phyloP scores from a whole-genome alignment of 2,888 invertebrate species.

The Catocala sponsa region DNA sequence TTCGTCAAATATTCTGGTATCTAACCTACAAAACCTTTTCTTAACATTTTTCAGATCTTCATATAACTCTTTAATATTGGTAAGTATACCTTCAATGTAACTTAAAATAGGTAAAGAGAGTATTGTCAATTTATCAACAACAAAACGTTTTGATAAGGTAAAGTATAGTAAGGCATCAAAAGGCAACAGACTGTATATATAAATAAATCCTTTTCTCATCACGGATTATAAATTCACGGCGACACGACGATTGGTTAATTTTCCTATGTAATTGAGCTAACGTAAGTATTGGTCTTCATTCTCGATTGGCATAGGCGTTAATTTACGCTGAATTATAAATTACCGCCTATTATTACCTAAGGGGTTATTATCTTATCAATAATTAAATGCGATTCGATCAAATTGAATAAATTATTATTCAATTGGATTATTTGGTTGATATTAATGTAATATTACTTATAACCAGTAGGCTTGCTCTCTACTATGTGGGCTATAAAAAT shows the following conservation, averaged over 20 bases:
- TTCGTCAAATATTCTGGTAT: too few relatives aligned
- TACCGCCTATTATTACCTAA: conserved; percentile 11
- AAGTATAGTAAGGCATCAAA: background rate
- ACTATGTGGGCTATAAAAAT: too few relatives aligned
- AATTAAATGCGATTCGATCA: conserved; percentile 7
- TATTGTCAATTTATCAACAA: too few relatives aligned
- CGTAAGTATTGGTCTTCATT: conserved; percentile 51
- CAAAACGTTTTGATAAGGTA: too few relatives aligned
- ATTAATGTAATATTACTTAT: background rate
- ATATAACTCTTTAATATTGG: too few relatives aligned
- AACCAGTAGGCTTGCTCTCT: too few relatives aligned
- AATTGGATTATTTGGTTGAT: background rate
- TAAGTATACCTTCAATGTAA: too few relatives aligned
- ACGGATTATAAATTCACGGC: conserved; percentile 36
- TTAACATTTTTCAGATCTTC: too few relatives aligned
- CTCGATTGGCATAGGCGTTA: conserved; percentile 47
- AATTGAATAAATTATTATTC: conserved; percentile 5
- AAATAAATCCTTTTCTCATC: conserved; percentile 12
- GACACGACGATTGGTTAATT: conserved; percentile 29
- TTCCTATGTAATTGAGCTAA: conserved; percentile 30
- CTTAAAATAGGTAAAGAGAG: too few relatives aligned
- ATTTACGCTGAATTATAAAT: conserved; percentile 50
- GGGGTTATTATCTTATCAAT: conserved; percentile 22
- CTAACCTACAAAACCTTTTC: too few relatives aligned
- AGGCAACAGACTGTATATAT: conserved; percentile 35